These are phyloP conservation scores for Himantopus leucocephalus DNA, from an alignment of 2,113 vertebrate genomes.

Conservation along the genomic window DNA sequence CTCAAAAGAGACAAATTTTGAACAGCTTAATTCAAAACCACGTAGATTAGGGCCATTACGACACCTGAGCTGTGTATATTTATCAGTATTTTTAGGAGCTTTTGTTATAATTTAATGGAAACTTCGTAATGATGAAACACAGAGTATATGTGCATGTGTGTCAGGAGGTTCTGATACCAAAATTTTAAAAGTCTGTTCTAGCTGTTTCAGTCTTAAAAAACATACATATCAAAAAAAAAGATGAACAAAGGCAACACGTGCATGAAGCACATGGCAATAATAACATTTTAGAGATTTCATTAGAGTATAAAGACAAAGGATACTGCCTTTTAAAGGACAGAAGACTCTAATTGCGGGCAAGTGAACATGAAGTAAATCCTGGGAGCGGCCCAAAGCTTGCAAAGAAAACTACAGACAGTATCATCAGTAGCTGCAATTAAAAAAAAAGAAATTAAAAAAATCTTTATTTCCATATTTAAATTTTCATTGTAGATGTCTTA, in stretches of 20 bases:
- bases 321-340: neutral
- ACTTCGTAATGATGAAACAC: neutral
- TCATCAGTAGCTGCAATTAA: neutral
- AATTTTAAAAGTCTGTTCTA: neutral
- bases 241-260: neutral
- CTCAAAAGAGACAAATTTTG: neutral
- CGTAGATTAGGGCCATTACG: neutral
- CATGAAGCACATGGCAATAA: neutral
- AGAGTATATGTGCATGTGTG: rapidly evolving
- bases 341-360: neutral
- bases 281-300: neutral
- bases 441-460: neutral
- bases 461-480: neutral
- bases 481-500: neutral
- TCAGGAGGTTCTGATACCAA: neutral
- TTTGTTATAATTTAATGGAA: neutral
- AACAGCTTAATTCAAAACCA: neutral
- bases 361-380: neutral
- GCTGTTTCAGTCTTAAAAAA: neutral
- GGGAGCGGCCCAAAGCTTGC: neutral
- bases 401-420: neutral
- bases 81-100: neutral
- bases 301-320: neutral
- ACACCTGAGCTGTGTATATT: neutral
- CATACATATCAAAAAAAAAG: neutral